These are phyloP conservation scores for Drosophila rellima DNA, from an alignment of 2,888 invertebrate species.

Conservation along the genomic window DNA sequence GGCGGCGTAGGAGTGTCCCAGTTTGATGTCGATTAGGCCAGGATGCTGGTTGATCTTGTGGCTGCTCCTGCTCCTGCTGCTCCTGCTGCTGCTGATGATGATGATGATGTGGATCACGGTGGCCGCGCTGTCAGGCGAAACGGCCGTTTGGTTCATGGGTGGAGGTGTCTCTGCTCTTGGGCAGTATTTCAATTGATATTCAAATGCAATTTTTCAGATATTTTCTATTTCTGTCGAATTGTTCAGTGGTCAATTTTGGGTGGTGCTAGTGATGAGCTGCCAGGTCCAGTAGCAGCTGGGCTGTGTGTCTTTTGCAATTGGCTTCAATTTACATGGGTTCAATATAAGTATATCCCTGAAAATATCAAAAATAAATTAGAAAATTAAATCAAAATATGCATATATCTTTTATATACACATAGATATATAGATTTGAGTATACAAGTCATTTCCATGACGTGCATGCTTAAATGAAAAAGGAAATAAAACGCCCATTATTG, in stretches of 20 bases:
- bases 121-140: constrained; percentile 83
- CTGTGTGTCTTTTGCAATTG: constrained; percentile 25
- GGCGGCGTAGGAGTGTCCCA: constrained; percentile 83
- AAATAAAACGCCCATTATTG: constrained; percentile 32
- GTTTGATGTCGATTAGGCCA: constrained; percentile 67
- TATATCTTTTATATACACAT: background rate
- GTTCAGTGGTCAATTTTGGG: constrained; percentile 9
- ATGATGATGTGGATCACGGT: constrained; percentile 57
- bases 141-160: constrained; percentile 85
- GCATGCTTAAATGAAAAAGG: constrained; percentile 29
- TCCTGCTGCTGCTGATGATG: constrained; percentile 43
- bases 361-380: background rate
- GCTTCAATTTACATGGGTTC: constrained; percentile 50
- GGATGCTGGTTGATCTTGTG: constrained; percentile 39
- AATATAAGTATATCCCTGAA: constrained; percentile 63
- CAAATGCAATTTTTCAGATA: constrained; percentile 1
- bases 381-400: background rate
- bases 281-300: constrained; percentile 47
- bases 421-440: background rate
- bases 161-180: constrained; percentile 62
- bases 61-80: constrained; percentile 29
- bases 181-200: constrained; percentile 52
- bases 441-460: constrained; percentile 52
- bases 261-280: constrained; percentile 11
- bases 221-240: constrained; percentile 13